phyloP scores from a whole-genome alignment of 2,113 vertebrate genomes.

The Pseudorasbora parva region DNA sequence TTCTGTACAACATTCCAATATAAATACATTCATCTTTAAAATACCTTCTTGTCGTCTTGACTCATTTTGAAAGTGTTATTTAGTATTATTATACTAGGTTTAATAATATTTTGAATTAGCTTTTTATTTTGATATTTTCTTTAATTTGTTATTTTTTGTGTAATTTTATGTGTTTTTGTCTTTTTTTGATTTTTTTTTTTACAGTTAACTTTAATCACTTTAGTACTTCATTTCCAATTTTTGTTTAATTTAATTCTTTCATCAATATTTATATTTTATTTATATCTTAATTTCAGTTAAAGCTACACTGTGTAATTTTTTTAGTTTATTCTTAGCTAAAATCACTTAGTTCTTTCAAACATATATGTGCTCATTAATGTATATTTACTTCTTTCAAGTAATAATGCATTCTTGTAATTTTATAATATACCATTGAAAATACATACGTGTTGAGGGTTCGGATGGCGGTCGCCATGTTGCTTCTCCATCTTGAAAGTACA shows the following conservation, averaged over 20 bases:
- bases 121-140: background rate
- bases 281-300: background rate
- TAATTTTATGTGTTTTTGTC: background rate
- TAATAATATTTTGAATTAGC: background rate
- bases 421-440: too few relatives aligned
- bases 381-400: too few relatives aligned
- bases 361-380: too few relatives aligned
- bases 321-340: too few relatives aligned
- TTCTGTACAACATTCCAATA: background rate
- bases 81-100: background rate
- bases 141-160: background rate
- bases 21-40: background rate
- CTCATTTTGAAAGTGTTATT: background rate
- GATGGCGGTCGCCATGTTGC: too few relatives aligned
- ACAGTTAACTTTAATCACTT: too few relatives aligned
- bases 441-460: too few relatives aligned
- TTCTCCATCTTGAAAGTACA: too few relatives aligned
- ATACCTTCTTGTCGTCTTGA: background rate
- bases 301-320: too few relatives aligned
- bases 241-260: background rate
- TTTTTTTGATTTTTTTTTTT: background rate
- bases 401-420: too few relatives aligned
- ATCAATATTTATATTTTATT: background rate
- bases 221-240: too few relatives aligned
- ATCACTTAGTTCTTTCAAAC: too few relatives aligned